Evolutionary conservation across 2,888 invertebrate genomes (phyloP), one percentile per base, ranked within the genome.

Genomic region (Drosophila mayaguana): DNA sequence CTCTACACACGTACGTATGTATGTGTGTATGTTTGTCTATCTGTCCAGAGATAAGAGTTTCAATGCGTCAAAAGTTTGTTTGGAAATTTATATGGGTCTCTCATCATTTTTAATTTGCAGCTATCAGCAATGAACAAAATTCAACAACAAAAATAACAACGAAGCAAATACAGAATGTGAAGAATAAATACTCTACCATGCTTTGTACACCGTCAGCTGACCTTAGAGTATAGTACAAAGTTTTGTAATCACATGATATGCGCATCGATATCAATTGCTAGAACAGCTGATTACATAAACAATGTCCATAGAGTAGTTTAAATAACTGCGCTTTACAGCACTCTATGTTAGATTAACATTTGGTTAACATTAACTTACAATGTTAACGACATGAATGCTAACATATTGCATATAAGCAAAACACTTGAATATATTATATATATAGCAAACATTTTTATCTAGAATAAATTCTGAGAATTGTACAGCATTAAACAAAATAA

Each of bases 61-160:
- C 18, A 61, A 53, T 60, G 40, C 51, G 63, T 61, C 48, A 51
- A 43, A 46, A 32, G 8, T 32, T 46, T 43, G 51, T 80, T 67
- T 63, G 12, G 8, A 63, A 64, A 78, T 84, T 72, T 79, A 71
- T 65, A 22, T 53, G n/a, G 70, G 51, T 48, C 16, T 28, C 53
- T 54, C 56, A 65, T 51, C 59, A 38, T 54, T 59, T 63, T 73
- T 67, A 73, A 67, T 72, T 78, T 75, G n/a, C 64, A 72, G 75
- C 62, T 83, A 84, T 83, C 83, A 78, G 64, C 32, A 36, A 36
- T 14, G 14, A 36, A 16, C 1, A 1, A 12, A 36, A 36, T 3
- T 11, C 11, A 12, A 14, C 28, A 28, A 2, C 36, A 36, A 14
- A 65, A 38, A 57, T 6, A 59, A 43, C 16, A 64, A 18, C 51